Base-by-base conservation (phyloP, 1,140 invertebrate genomes). In the Drosophila nikananu region DNA sequence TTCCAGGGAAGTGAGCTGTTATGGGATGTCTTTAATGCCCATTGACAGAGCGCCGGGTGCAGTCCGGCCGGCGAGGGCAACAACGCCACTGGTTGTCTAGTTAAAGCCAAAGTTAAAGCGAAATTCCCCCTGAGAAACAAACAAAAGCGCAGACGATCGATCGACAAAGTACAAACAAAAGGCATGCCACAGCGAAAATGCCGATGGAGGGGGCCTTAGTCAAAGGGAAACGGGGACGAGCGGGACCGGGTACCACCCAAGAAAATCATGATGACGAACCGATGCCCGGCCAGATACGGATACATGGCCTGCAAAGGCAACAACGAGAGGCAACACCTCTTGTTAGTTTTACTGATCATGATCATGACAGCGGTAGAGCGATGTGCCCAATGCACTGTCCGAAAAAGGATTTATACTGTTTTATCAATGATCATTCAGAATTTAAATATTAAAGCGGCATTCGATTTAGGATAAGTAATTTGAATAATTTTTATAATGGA, bases 341-440 rank as follows among this genome's bases (percentile, higher is more conserved):
- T 89, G 86, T 89, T 89, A 90, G 86, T 89, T 89, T 90, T 86
- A 58, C 79, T 86, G 86, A 89, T 89, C 86, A 89, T 89, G 86
- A 89, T 89, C 81, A 67, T 60, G 71, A 37, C 71, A 73, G 55
- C 27, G 44, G 54, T n/a, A 25, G 23, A 49, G 46, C 19, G 67
- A 72, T 70, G 19, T 35, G 21, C 9, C 7, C 32, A 21, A 35
- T 68, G 23, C 44, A 37, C 54, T 51, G 46, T 5, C 13, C 48
- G n/a, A 74, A 73, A 60, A 9, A 30, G 7, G n/a, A 25, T 25
- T 9, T 42, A 42, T 39, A 0, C 1, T 23, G 32, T 1, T 37
- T 23, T 37, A 23, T 23, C 32, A 8, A 55, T 39, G 32, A 12
- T 25, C 12, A 7, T 23, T 17, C 7, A 12, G 52, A 37, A 55